Base-by-base conservation (phyloP, 2,797 vertebrate genomes). In the Myotis pilosus region DNA sequence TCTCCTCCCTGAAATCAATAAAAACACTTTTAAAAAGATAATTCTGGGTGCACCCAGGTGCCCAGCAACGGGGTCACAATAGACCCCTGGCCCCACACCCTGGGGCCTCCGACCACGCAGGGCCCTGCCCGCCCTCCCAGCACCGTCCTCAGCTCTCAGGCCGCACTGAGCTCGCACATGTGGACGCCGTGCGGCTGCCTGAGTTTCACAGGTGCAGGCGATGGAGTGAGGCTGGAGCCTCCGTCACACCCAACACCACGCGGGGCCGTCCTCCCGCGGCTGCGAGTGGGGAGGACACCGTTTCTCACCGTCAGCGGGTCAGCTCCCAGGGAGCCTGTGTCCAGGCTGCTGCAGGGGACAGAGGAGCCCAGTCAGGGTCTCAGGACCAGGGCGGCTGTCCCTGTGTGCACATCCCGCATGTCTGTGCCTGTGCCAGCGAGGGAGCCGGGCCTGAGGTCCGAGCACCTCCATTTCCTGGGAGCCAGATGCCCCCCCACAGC, bases 401-500 rank as follows among this genome's bases (percentile, higher is more conserved):
- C 44, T 11, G 19, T 16, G 12, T 0, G 0, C 60, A 49, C 4
- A n/a, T 0, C 41, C 51, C 3, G 30, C 15, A 23, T 19, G 44
- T 19, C 8, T 7, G 47, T 2, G 60, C 64, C 0, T 3, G 47
- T 53, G 64, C 6, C 10, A 33, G 23, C 0, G 2, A 25, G 44
- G 47, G n/a, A 2, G 64, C 64, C 38, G 49, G 64, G 64, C 23
- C 60, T 36, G 80, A 22, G n/a, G 44, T 49, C 22, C 6, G 5
- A 8, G 1, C 0, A 1, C 25, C 9, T 71, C 33, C 49, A 8
- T 19, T n/a, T 76, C 28, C 17, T 30, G 30, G 49, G 8, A 30
- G 71, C 25, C 71, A 47, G 25, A 9, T 10, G 71, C 9, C 36
- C 23, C 19, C 55, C 15, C 13, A 5, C 44, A 9, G 49, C 11